Conservation (phyloP, 2,113 vertebrate genomes). For the Eulacestoma nigropectus region DNA sequence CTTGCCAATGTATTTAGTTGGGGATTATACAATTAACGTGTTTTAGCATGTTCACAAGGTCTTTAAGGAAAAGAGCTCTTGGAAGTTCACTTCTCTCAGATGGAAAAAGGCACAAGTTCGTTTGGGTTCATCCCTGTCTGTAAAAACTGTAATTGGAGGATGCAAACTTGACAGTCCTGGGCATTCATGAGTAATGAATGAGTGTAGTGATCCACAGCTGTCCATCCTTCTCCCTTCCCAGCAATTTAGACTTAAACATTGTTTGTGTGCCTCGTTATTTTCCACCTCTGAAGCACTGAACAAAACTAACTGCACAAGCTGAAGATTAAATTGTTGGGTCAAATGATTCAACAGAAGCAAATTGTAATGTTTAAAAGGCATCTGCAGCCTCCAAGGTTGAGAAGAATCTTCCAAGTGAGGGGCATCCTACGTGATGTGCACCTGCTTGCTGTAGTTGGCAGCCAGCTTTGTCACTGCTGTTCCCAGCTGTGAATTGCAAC, state of each 20-base stretch:
- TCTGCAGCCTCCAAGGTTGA: background rate
- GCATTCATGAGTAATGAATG: background rate
- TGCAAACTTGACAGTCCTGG: background rate
- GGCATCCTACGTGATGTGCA: fast-evolving
- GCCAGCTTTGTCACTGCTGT: background rate
- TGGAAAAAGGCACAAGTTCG: fast-evolving
- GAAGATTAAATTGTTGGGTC: background rate
- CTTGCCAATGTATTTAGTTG: background rate
- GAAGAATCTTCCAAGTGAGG: background rate
- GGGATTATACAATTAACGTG: background rate
- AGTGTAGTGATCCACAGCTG: background rate
- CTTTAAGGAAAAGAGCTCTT: background rate
- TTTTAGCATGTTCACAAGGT: background rate
- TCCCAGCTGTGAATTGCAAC: background rate
- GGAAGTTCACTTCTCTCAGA: background rate
- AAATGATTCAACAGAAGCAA: background rate
- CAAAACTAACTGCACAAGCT: background rate
- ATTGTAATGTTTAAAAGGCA: background rate
- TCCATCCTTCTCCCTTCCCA: background rate
- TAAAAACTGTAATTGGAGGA: background rate
- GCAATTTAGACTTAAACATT: background rate
- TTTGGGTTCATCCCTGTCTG: background rate
- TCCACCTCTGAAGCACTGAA: fast-evolving
- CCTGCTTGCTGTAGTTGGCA: background rate
- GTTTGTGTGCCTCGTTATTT: background rate